Evolutionary conservation across 2,888 invertebrate species (phyloP).

Genomic region (Orthonevra nobilis): DNA sequence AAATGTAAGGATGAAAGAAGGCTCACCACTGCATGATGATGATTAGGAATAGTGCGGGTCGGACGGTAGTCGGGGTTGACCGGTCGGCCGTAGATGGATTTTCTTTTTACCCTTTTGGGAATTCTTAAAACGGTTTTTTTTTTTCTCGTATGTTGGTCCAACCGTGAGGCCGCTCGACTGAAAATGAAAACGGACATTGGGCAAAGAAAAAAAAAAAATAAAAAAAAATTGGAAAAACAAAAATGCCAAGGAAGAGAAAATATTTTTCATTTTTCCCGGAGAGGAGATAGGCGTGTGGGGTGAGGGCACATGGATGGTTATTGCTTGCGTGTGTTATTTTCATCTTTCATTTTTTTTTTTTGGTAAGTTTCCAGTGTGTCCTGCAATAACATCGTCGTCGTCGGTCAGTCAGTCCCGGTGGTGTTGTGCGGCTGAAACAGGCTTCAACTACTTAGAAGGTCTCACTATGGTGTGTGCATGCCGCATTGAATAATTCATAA

Average conservation of each 20-base stretch:
- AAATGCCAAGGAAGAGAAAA: slow-evolving; percentile 60
- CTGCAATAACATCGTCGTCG: slow-evolving; percentile 36
- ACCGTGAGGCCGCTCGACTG: slow-evolving; percentile 61
- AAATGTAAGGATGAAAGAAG: slow-evolving; percentile 66
- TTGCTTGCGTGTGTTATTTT: slow-evolving; percentile 64
- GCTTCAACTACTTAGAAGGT: slow-evolving; percentile 55
- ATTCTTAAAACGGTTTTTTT: slow-evolving; percentile 67
- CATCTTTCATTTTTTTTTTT: slow-evolving; percentile 36
- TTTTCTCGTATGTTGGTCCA: slow-evolving; percentile 47
- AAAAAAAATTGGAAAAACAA: slow-evolving; percentile 34
- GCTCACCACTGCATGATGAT: slow-evolving; percentile 70
- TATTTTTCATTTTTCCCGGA: slow-evolving; percentile 65
- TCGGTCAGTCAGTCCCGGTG: not conserved
- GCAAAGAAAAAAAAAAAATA: slow-evolving; percentile 7
- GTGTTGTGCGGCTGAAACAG: slow-evolving; percentile 6
- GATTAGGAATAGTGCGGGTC: slow-evolving; percentile 59
- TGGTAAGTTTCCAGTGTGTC: slow-evolving; percentile 35
- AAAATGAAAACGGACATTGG: slow-evolving; percentile 68
- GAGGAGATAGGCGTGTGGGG: slow-evolving; percentile 20
- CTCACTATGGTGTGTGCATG: slow-evolving; percentile 64
- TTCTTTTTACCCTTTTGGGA: slow-evolving; percentile 70
- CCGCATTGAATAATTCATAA: slow-evolving; percentile 71
- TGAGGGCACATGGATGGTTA: slow-evolving; percentile 34
- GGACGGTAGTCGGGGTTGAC: slow-evolving; percentile 7
- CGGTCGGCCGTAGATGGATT: slow-evolving; percentile 60